phyloP scores from a whole-genome alignment of 2,113 vertebrate species.

The Narcine bancroftii region DNA sequence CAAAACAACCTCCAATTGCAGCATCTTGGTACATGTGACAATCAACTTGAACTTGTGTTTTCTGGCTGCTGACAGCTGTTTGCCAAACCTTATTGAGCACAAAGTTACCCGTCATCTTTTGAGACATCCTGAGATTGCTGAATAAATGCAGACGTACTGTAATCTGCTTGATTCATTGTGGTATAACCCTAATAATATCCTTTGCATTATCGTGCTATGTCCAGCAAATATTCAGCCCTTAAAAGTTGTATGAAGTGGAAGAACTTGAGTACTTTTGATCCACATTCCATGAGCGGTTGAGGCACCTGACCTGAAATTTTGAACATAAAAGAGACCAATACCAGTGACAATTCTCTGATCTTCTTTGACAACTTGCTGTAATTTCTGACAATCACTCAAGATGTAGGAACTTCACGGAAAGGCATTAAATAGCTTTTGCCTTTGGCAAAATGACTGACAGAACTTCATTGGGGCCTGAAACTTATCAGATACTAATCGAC shows the following conservation, averaged over 20 bases:
- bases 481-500: not conserved
- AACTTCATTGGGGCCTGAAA: not conserved
- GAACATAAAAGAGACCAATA: not conserved
- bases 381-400: not conserved
- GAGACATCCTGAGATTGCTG: not conserved
- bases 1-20: too few relatives aligned
- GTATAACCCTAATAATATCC: not conserved
- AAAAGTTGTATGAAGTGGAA: not conserved
- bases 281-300: not conserved
- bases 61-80: not conserved
- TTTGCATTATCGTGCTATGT: not conserved
- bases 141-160: too few relatives aligned
- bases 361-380: not conserved
- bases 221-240: not conserved
- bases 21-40: too few relatives aligned
- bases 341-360: not conserved
- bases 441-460: not conserved
- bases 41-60: too few relatives aligned
- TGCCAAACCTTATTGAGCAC: not conserved
- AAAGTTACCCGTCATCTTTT: not conserved
- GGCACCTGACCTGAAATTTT: not conserved
- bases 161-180: not conserved
- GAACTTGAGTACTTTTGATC: not conserved
- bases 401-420: not conserved
- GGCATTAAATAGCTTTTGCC: not conserved